Evolutionary conservation across 2,888 invertebrate genomes (phyloP).

Genomic region (Blera fallax): DNA sequence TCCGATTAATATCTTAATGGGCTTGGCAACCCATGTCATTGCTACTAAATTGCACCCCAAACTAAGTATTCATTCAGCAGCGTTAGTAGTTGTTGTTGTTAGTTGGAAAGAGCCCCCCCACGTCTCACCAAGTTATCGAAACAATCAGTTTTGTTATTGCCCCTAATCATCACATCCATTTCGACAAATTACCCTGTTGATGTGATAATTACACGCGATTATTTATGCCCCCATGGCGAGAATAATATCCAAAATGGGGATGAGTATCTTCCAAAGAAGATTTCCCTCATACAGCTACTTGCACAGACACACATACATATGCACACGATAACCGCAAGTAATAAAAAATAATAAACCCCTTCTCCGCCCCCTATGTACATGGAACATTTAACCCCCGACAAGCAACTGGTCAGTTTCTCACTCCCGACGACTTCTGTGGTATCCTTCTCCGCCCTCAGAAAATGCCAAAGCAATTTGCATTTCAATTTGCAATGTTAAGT

Average conservation of each 20-base stretch:
- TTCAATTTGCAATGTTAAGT: slow-evolving; percentile 72
- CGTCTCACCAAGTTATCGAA: slow-evolving; percentile 30
- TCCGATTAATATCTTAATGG: slow-evolving; percentile 33
- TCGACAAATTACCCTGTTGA: slow-evolving; percentile 71
- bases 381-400: slow-evolving; percentile 32
- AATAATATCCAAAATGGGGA: slow-evolving; percentile 24
- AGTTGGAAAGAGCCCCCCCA: not conserved
- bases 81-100: not conserved
- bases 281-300: too few species aligned
- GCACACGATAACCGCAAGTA: not conserved
- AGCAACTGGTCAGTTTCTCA: slow-evolving; percentile 53
- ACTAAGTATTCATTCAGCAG: not conserved
- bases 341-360: slow-evolving; percentile 51
- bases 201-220: slow-evolving; percentile 72
- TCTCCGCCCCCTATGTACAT: not conserved
- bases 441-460: slow-evolving; percentile 29
- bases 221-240: slow-evolving; percentile 30
- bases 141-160: slow-evolving; percentile 62
- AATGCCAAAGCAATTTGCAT: slow-evolving; percentile 70
- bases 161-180: slow-evolving; percentile 64
- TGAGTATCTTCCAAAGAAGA: slow-evolving; percentile 29
- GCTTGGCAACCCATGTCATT: slow-evolving; percentile 28
- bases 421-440: slow-evolving; percentile 22
- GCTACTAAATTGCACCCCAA: slow-evolving; percentile 13
- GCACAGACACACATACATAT: not conserved